Percentiles rank a stretch among this genome's conserved stretches.
phyloP scores from a whole-genome alignment of 2,888 invertebrate species.

The Spodoptera littoralis region DNA sequence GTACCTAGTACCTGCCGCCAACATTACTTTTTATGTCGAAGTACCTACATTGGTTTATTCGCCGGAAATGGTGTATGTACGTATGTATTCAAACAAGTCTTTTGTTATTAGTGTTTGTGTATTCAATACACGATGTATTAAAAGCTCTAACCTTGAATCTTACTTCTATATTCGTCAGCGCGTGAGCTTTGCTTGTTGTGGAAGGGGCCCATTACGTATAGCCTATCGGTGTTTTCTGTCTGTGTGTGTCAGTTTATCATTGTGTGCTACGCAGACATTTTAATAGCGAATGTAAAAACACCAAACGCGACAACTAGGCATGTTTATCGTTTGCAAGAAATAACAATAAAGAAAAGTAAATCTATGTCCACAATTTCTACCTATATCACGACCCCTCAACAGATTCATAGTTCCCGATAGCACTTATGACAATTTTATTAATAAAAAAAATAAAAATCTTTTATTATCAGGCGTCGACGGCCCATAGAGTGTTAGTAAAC shows the following conservation, averaged over 20 bases:
- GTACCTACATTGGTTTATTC: neutral
- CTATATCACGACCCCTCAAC: constrained; percentile 16
- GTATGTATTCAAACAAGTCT: constrained; percentile 25
- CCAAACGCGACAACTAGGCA: neutral
- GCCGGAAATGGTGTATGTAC: constrained; percentile 31
- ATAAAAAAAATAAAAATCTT: too few relatives aligned
- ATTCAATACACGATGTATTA: constrained; percentile 42
- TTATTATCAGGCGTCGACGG: too few relatives aligned
- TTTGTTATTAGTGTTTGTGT: constrained; percentile 41
- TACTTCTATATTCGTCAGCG: constrained; percentile 21
- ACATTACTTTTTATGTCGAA: too few relatives aligned
- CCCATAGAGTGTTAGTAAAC: too few relatives aligned
- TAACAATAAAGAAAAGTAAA: constrained; percentile 27
- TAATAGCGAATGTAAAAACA: constrained; percentile 1
- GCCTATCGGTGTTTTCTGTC: constrained; percentile 7
- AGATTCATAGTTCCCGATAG: constrained; percentile 31
- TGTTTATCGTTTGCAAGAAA: constrained; percentile 27
- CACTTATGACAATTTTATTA: constrained; percentile 43
- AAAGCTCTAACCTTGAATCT: constrained; percentile 44
- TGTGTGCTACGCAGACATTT: constrained; percentile 11
- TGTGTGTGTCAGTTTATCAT: neutral
- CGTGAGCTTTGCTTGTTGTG: constrained; percentile 33
- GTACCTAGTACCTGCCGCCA: too few relatives aligned
- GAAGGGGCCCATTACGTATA: constrained; percentile 32
- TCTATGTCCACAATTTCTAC: constrained; percentile 17